phyloP scores from a whole-genome alignment of 2,113 vertebrate genomes.

The Ploceus nigricollis region DNA sequence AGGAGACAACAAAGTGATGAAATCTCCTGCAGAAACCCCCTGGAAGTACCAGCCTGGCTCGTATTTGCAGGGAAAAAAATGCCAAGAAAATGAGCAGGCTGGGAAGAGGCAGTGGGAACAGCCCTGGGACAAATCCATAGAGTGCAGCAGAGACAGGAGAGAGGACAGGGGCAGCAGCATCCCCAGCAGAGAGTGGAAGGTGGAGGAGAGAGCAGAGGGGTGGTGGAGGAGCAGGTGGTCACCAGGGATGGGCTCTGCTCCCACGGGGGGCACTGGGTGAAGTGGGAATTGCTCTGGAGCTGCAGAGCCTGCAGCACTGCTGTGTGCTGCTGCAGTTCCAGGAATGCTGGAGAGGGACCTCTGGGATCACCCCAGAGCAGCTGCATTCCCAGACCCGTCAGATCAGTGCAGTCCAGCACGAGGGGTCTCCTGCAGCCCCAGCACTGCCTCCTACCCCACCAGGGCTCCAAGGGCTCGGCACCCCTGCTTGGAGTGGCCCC shows the following conservation, averaged over 20 bases:
- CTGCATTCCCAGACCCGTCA: background rate
- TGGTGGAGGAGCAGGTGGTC: background rate
- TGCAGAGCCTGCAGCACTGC: background rate
- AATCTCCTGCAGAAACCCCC: background rate
- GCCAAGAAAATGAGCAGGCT: background rate
- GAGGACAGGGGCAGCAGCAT: background rate
- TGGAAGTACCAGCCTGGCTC: background rate
- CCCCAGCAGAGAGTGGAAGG: background rate
- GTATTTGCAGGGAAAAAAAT: rapidly evolving
- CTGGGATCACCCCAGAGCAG: background rate
- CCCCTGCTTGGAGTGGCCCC: rapidly evolving
- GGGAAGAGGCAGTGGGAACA: background rate
- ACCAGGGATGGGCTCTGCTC: background rate
- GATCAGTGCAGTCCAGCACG: background rate
- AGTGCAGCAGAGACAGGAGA: background rate
- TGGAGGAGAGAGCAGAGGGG: background rate
- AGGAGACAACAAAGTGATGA: background rate
- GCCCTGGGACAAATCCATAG: background rate
- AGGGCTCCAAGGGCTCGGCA: background rate
- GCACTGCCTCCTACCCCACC: background rate
- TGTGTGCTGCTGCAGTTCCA: background rate
- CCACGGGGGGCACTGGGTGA: background rate
- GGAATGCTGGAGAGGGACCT: background rate
- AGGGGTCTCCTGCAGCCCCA: background rate
- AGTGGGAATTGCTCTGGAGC: background rate